Conservation (phyloP, 2,113 vertebrate genomes). For the Peromyscus californicus region DNA sequence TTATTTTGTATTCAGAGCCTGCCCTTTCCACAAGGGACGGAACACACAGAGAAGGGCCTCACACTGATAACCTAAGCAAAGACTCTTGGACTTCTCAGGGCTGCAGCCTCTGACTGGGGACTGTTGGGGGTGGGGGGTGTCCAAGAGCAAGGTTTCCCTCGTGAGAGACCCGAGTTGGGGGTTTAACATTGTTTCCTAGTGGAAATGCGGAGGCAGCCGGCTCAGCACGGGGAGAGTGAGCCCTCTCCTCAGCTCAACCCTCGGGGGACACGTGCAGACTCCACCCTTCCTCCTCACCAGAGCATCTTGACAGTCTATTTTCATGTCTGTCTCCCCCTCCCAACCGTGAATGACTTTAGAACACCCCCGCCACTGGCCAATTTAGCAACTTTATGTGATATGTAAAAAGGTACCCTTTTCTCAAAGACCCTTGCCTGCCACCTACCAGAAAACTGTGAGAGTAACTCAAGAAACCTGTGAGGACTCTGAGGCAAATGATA, state of each 20-base stretch:
- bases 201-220: not conserved
- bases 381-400: constrained; percentile 66
- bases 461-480: not conserved
- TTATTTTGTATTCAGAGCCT: not conserved
- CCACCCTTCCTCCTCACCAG: constrained; percentile 7
- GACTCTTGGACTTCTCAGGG: not conserved
- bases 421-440: constrained; percentile 67
- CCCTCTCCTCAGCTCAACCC: constrained; percentile 56
- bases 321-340: constrained; percentile 65
- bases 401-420: constrained; percentile 62
- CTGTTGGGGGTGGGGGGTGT: not conserved
- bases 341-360: constrained; percentile 61
- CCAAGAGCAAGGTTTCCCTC: not conserved
- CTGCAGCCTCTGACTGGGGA: not conserved
- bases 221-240: not conserved
- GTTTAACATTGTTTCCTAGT: not conserved
- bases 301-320: constrained; percentile 69
- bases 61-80: not conserved
- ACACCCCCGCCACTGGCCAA: constrained; percentile 48
- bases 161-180: not conserved
- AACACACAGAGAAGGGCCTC: not conserved
- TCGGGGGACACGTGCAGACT: not conserved
- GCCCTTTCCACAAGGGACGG: not conserved
- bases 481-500: not conserved
- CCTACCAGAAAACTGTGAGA: constrained; percentile 58